Evolutionary conservation across 2,797 vertebrate species (phyloP).

Genomic region (Sebastiscus albofasciatus): DNA sequence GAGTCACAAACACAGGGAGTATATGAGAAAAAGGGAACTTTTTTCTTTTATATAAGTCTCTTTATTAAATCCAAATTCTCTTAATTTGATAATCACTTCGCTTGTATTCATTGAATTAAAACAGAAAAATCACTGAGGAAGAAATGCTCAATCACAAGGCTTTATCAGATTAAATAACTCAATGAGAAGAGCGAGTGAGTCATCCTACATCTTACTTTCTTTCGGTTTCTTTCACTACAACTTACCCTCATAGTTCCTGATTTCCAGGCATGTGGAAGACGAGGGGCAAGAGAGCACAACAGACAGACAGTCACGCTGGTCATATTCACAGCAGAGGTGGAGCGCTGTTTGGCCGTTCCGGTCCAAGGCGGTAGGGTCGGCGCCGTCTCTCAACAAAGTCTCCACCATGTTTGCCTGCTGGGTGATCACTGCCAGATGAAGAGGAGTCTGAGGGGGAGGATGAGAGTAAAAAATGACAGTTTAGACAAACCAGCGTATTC

Average conservation of each 20-base stretch:
- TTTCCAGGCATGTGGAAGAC: conserved; percentile 79
- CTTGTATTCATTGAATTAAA: background rate
- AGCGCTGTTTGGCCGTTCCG: conserved; percentile 88
- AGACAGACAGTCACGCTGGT: conserved; percentile 79
- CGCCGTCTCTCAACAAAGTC: conserved; percentile 79
- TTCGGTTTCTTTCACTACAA: background rate
- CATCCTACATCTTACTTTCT: background rate
- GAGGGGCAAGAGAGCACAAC: conserved; percentile 75
- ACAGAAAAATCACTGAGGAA: background rate
- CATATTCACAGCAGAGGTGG: conserved; percentile 90
- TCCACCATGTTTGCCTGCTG: conserved; percentile 81
- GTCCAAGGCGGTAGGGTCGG: conserved; percentile 86
- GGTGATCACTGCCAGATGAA: conserved; percentile 92
- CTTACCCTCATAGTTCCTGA: conserved; percentile 89
- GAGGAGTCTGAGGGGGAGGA: conserved; percentile 84
- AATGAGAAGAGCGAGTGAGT: background rate
- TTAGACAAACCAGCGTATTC: conserved; percentile 34
- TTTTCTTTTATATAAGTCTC: background rate
- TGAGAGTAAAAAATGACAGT: conserved; percentile 2
- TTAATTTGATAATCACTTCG: background rate
- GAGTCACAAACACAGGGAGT: background rate
- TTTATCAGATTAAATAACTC: background rate
- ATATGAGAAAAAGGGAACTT: background rate
- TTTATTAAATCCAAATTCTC: background rate
- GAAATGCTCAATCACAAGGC: conserved; percentile 6